Conservation (phyloP, 2,113 vertebrate species). For the Butorides virescens region DNA sequence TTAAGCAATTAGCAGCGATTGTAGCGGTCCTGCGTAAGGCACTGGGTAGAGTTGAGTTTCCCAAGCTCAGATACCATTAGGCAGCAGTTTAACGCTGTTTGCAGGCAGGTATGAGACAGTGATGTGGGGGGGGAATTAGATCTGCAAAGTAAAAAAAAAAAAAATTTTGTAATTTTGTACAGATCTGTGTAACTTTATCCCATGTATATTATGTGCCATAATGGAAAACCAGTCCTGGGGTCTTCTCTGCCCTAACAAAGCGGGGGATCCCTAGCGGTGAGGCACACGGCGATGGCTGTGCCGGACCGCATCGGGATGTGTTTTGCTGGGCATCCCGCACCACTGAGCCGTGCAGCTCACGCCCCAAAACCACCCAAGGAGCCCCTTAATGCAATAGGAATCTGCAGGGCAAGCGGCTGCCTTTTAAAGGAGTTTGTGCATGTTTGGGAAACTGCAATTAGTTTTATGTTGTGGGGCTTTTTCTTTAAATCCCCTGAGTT, state of each 20-base stretch:
- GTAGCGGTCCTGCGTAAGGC: background rate
- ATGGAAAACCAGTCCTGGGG: background rate
- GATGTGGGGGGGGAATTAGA: background rate
- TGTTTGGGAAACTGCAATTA: background rate
- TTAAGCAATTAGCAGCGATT: constrained; percentile 42
- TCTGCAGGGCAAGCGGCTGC: no score
- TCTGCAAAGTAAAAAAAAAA: background rate
- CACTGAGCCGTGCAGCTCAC: background rate
- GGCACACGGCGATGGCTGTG: background rate
- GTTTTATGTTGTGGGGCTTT: background rate
- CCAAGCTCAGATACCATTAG: constrained; percentile 21
- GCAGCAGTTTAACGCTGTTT: background rate
- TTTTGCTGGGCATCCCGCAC: background rate
- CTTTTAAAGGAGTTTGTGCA: background rate
- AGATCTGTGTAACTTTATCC: background rate
- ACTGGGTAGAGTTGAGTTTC: constrained; percentile 36
- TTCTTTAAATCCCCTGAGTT: background rate
- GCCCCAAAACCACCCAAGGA: background rate
- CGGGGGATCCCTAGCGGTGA: background rate
- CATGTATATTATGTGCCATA: background rate
- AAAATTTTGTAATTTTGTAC: background rate
- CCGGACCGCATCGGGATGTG: background rate
- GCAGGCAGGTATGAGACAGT: background rate
- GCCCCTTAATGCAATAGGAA: background rate
- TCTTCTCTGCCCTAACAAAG: background rate